Evolutionary conservation across 92 coral and sea anemone genomes (phyloP).

Genomic region (Ricordea florida): DNA sequence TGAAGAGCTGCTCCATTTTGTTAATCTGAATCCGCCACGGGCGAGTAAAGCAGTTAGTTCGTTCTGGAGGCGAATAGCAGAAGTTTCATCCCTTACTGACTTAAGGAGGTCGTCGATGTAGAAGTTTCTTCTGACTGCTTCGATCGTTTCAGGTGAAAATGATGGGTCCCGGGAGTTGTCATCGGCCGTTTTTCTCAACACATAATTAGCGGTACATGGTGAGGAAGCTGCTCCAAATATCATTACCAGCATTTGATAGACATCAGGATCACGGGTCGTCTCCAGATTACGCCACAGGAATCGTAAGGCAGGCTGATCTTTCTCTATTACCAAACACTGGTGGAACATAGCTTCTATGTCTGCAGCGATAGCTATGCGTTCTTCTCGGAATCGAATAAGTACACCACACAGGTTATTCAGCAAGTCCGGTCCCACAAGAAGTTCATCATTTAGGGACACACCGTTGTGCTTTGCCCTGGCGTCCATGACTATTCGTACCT

Average conservation of each 20-base stretch:
- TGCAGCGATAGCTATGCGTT: background rate
- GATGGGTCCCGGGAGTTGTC: constrained; percentile 38
- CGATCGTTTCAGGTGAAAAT: constrained; percentile 33
- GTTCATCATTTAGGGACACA: constrained; percentile 14
- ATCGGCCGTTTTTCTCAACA: constrained; percentile 19
- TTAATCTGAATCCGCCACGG: constrained; percentile 38
- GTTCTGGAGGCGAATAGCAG: constrained; percentile 35
- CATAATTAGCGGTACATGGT: constrained; percentile 20
- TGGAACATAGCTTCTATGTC: constrained; percentile 36
- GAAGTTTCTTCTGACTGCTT: constrained; percentile 44
- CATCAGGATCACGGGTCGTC: constrained; percentile 9
- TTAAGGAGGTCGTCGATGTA: constrained; percentile 62
- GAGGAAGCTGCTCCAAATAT: constrained; percentile 75
- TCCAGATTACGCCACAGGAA: constrained; percentile 31
- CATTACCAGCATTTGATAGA: constrained; percentile 20
- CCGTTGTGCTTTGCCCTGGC: constrained; percentile 25
- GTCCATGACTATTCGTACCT: constrained; percentile 25
- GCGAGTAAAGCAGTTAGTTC: constrained; percentile 48
- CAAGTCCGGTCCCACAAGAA: constrained; percentile 26
- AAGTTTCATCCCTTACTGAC: constrained; percentile 46
- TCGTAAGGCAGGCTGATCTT: constrained; percentile 21
- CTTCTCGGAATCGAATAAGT: constrained; percentile 16
- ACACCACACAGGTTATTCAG: constrained; percentile 23
- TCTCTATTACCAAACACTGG: constrained; percentile 18
- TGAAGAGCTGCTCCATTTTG: constrained; percentile 55